These are phyloP conservation scores for Hylaea fasciaria DNA, from an alignment of 2,888 invertebrate genomes.

Conservation along the genomic window DNA sequence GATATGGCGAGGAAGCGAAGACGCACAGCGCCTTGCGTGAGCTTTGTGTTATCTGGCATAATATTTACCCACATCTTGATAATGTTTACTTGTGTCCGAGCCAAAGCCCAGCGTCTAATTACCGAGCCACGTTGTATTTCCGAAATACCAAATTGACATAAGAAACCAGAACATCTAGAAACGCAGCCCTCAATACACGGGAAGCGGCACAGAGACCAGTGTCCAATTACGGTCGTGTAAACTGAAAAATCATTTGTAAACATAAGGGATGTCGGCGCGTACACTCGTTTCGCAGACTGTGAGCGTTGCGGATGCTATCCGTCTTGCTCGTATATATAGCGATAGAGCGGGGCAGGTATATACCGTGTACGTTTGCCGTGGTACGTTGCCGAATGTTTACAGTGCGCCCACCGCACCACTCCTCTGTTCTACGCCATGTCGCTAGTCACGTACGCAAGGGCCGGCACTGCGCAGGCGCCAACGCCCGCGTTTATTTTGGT, in stretches of 20 bases:
- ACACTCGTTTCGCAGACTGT: not conserved
- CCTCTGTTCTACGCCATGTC: conserved; percentile 65
- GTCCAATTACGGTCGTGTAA: conserved; percentile 45
- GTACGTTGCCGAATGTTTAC: conserved; percentile 63
- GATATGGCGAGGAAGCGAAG: not conserved
- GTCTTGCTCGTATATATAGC: conserved; percentile 23
- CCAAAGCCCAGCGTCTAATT: conserved; percentile 27
- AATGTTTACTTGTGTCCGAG: conserved; percentile 13
- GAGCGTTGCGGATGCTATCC: conserved; percentile 10
- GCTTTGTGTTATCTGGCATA: conserved; percentile 6
- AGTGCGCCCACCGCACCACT: conserved; percentile 47
- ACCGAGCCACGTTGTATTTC: conserved; percentile 23
- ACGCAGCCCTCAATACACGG: conserved; percentile 15
- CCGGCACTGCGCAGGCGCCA: conserved; percentile 69
- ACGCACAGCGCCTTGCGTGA: not conserved
- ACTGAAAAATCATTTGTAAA: conserved; percentile 60
- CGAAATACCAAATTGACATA: conserved; percentile 21
- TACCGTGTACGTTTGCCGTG: conserved; percentile 16
- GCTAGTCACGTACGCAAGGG: conserved; percentile 79
- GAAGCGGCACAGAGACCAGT: conserved; percentile 32
- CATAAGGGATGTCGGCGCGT: conserved; percentile 52
- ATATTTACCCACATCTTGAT: conserved; percentile 11
- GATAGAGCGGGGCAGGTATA: conserved; percentile 28
- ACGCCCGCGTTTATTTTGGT: conserved; percentile 64
- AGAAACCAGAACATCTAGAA: conserved; percentile 27